Evolutionary conservation across 2,113 vertebrate species (phyloP).

Genomic region (Melozone crissalis): DNA sequence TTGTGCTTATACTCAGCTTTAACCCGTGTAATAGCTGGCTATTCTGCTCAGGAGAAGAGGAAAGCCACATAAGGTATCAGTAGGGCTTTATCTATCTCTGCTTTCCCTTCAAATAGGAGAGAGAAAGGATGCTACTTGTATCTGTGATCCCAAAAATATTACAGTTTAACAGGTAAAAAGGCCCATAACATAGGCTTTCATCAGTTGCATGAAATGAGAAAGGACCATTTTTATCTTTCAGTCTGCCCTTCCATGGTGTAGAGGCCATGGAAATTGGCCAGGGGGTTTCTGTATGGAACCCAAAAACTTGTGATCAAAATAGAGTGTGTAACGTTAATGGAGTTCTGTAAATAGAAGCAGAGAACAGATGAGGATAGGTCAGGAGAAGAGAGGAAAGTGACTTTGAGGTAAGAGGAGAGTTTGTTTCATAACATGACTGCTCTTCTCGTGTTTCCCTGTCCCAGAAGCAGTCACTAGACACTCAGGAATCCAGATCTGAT

Average conservation of each 20-base stretch:
- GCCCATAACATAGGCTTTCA: neutral
- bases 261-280: conserved; percentile 8
- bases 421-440: conserved; percentile 67
- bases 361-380: conserved; percentile 63
- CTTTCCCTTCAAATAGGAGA: neutral
- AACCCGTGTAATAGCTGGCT: neutral
- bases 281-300: neutral
- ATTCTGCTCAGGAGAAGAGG: neutral
- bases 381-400: conserved; percentile 56
- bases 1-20: neutral
- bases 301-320: conserved; percentile 48
- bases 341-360: conserved; percentile 69
- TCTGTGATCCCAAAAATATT: neutral
- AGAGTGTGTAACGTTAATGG: conserved; percentile 9
- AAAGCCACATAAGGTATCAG: neutral
- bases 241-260: conserved; percentile 1
- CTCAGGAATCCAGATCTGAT: conserved; percentile 39
- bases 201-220: neutral
- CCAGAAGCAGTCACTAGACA: conserved; percentile 40
- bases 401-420: conserved; percentile 47
- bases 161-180: neutral
- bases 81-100: neutral
- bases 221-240: neutral
- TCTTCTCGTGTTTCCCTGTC: conserved; percentile 63
- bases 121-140: neutral